Base-by-base conservation (phyloP, 2,797 vertebrate species). In the Delichon dasypus region DNA sequence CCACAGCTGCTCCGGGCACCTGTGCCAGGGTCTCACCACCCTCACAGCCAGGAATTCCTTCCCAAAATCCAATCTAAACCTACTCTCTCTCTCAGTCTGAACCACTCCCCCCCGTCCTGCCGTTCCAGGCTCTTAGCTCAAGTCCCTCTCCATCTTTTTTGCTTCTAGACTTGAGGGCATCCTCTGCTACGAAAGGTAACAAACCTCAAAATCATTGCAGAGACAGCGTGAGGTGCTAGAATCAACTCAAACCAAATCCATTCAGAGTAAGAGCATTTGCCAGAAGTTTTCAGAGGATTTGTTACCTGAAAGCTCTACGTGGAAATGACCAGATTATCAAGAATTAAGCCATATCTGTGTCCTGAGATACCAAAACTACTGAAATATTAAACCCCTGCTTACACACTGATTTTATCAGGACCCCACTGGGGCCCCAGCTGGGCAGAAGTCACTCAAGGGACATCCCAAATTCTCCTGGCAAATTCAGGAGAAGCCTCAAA, bases 341-440 rank as follows among this genome's bases (percentile, higher is more conserved):
- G 36, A 55, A 18, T 14, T 21, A 11, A 13, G 4, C 25, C 47
- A 0, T 3, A 6, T 7, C 27, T 30, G 25, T 5, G n/a, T 22
- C 27, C 79, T 14, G 29, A 82, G 34, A 36, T 1, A 53, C 5
- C 60, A 36, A 62, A 75, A 22, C 16, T 20, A 10, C 9, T 4
- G 4, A 65, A 27, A 45, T 7, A 36, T 7, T 7, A 3, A 90
- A 65, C 5, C n/a, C 50, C 32, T 47, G 45, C 11, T 30, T 7
- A 27, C 47, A 42, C 5, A 2, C 1, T 6, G 38, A 9, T 17
- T 32, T 23, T 16, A 9, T 13, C 32, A 72, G 62, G 50, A n/a
- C 25, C 58, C 58, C 50, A 15, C 2, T 1, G 2, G 7, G 25
- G 36, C 6, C 22, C 57, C n/a, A 50, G 38, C 22, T 4, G 11